These are phyloP conservation scores for Tangachromis dhanisi DNA, from an alignment of 2,113 vertebrate species.

Conservation along the genomic window DNA sequence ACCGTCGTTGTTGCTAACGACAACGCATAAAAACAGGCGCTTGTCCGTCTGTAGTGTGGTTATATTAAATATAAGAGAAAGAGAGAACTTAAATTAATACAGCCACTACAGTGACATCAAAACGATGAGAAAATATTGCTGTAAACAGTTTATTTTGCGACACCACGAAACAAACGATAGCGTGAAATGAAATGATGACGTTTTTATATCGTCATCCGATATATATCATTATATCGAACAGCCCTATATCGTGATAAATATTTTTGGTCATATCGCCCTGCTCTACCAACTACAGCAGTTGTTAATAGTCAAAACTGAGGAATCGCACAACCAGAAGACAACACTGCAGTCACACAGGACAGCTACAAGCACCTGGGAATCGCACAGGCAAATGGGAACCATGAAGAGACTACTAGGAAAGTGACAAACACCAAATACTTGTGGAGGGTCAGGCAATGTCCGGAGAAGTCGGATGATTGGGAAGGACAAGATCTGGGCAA, in stretches of 20 bases:
- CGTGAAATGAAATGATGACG: rapidly evolving
- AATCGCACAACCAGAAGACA: neutral
- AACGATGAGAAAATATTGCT: rapidly evolving
- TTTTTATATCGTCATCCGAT: neutral
- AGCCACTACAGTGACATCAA: neutral
- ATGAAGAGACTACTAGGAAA: neutral
- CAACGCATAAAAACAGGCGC: rapidly evolving
- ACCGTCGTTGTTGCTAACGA: no score
- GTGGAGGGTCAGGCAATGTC: neutral
- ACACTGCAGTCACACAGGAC: neutral
- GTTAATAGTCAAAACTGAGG: neutral
- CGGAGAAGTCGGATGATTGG: neutral
- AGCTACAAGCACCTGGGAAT: neutral
- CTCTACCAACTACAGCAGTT: neutral
- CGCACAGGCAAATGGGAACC: neutral
- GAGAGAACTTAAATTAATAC: rapidly evolving
- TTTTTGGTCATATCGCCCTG: neutral
- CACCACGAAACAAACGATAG: rapidly evolving
- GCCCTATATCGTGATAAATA: neutral
- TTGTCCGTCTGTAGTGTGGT: rapidly evolving
- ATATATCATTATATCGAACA: neutral
- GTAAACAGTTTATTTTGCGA: neutral
- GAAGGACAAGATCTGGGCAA: neutral
- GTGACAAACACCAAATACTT: neutral
- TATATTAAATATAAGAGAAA: neutral